Base-by-base conservation (phyloP, 2,888 invertebrate genomes). In the Eilema griseolum region DNA sequence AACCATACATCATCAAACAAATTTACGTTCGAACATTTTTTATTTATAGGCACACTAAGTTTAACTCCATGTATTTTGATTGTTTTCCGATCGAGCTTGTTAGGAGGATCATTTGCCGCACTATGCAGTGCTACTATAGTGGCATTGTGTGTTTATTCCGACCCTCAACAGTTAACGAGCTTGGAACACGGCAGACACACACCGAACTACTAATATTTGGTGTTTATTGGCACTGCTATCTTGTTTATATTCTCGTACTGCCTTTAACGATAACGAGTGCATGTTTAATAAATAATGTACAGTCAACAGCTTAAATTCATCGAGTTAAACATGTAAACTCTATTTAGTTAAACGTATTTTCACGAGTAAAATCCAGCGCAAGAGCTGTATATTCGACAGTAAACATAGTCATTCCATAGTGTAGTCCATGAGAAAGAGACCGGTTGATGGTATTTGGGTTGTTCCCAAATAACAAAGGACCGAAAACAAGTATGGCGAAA, bases 71-170 rank as follows among this genome's bases (percentile, higher is more conserved):
- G 61, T 72, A 70, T 72, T 79, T 60, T 69, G 73, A 85, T 87
- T 81, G 86, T 85, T 85, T 86, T 86, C 83, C 86, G 77, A 86
- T 83, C 75, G 67, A 66, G 81, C 84, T 87, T 85, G 86, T 88
- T 88, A 88, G 77, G 59, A 71, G 68, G 67, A 74, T 79, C 75
- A 77, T 79, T 79, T 79, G 75, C 75, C 72, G 68, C 72, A 61
- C 69, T 60, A 61, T 52, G 65, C 69, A 69, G 72, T 57, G 60
- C 61, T 72, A 74, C 75, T 80, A 80, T 80, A 69, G 70, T 65
- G 68, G 68, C 57, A 69, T 63, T 63, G 67, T 63, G 80, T 80
- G 70, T 80, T 82, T 80, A 82, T 82, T 74, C 70, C 73, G 63
- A 59, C 68, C 28, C 60, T 71, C 68, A 73, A 70, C 70, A 71